A percentile compares a stretch with the other conserved stretches of the same genome.
These are phyloP conservation scores for Orientallactaga sibirica DNA, from an alignment of 2,797 vertebrate genomes.

Conservation along the genomic window DNA sequence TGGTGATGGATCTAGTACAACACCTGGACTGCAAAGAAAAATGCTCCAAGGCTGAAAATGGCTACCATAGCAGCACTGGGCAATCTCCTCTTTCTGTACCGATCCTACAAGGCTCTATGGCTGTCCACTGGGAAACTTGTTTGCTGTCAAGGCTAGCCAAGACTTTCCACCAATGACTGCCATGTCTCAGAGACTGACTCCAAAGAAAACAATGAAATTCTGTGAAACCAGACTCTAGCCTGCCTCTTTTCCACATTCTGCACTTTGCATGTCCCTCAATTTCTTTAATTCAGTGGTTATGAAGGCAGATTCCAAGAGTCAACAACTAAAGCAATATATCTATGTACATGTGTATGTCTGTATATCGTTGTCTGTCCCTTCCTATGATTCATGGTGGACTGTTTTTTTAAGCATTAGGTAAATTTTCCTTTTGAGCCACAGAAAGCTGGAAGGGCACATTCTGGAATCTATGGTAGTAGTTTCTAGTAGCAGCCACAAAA, in stretches of 20 bases:
- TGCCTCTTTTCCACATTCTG: background rate
- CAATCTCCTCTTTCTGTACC: background rate
- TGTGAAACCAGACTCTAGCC: background rate
- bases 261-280: background rate
- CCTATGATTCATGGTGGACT: background rate
- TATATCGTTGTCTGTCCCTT: background rate
- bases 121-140: background rate
- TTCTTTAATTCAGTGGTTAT: background rate
- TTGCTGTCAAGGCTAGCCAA: background rate
- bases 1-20: background rate
- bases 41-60: background rate
- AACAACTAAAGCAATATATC: background rate
- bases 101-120: background rate
- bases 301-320: background rate
- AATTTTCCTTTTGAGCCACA: background rate
- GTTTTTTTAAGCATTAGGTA: background rate
- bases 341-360: too few relatives aligned
- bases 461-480: background rate
- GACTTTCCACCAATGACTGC: background rate
- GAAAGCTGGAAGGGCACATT: background rate
- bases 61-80: background rate
- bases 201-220: background rate
- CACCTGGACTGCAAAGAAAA: background rate
- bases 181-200: background rate
- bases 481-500: conserved; percentile 64